Evolutionary conservation across 2,113 vertebrate genomes (phyloP).

Genomic region (Heliornis fulica): DNA sequence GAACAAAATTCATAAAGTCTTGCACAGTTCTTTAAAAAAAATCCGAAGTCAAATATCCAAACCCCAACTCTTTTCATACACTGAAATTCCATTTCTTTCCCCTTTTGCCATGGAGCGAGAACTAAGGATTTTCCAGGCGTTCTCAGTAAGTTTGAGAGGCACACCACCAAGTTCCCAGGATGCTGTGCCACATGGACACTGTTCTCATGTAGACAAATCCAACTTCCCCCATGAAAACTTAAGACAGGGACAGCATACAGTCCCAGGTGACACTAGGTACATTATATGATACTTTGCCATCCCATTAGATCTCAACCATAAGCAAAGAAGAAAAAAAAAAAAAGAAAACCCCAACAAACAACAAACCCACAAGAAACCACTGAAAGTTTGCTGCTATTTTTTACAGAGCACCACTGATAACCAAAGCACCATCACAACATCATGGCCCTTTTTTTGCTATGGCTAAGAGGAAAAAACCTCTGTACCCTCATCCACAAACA

Average conservation of each 20-base stretch:
- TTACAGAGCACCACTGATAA: background rate
- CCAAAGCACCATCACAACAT: background rate
- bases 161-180: background rate
- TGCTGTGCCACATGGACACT: background rate
- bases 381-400: background rate
- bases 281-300: background rate
- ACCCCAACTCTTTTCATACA: background rate
- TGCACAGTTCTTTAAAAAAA: background rate
- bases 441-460: fast-evolving
- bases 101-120: background rate
- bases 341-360: too few relatives aligned
- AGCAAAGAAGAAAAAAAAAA: background rate
- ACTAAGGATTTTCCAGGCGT: constrained; percentile 49
- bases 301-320: background rate
- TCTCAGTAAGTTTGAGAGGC: constrained; percentile 42
- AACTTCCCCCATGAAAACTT: background rate
- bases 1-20: background rate
- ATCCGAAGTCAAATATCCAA: too few relatives aligned
- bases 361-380: background rate
- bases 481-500: background rate
- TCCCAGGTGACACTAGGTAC: background rate
- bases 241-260: background rate
- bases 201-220: constrained; percentile 37
- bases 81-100: background rate
- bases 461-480: background rate